These are phyloP conservation scores for Trimorus sp. DNA, from an alignment of 2,888 invertebrate species.

Conservation along the genomic window DNA sequence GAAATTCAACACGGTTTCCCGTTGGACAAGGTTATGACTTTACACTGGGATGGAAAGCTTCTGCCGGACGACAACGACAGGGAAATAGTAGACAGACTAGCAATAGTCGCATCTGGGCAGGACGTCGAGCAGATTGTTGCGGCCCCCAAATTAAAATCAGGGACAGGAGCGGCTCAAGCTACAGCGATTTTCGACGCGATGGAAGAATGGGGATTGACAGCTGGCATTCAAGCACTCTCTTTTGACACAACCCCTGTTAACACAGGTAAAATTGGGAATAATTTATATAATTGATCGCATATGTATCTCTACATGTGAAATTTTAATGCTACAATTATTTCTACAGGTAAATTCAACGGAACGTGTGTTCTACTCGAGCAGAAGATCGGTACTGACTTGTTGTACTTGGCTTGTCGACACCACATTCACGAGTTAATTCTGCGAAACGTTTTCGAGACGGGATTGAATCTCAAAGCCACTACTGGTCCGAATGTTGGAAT, in stretches of 20 bases:
- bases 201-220: not conserved
- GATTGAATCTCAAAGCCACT: conserved; percentile 3
- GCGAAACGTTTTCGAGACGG: conserved; percentile 21
- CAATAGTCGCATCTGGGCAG: not conserved
- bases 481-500: conserved; percentile 29
- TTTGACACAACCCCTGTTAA: conserved; percentile 26
- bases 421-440: conserved; percentile 27
- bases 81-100: conserved; percentile 3
- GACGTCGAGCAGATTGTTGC: conserved; percentile 1
- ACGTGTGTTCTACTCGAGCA: conserved; percentile 31
- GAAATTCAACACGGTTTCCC: not conserved
- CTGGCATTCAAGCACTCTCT: conserved; percentile 4
- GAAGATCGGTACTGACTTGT: conserved; percentile 13
- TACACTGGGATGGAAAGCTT: conserved; percentile 5
- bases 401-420: conserved; percentile 17
- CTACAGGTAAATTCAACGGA: conserved; percentile 16
- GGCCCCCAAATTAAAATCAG: conserved; percentile 8
- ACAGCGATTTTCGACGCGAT: conserved; percentile 1
- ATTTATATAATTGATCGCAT: not conserved
- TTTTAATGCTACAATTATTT: too few species aligned
- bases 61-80: not conserved
- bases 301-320: not conserved
- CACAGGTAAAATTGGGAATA: conserved; percentile 6
- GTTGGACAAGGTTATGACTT: not conserved
- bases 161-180: conserved; percentile 13